phyloP scores from a whole-genome alignment of 2,113 vertebrate genomes.

The Proterorhinus semilunaris region DNA sequence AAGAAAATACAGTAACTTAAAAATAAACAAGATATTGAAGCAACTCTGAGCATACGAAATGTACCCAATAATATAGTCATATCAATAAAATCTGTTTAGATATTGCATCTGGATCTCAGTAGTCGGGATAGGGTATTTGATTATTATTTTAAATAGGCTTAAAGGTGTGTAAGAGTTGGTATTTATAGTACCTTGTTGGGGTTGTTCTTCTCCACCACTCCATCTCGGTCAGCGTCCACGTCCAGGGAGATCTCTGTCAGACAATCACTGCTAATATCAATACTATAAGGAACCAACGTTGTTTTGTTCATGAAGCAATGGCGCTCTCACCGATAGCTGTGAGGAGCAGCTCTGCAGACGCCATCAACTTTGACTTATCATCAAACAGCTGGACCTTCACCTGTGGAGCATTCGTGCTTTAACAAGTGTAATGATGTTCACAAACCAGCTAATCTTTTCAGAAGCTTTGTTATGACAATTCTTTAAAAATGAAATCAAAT shows the following conservation, averaged over 20 bases:
- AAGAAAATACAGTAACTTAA: too few relatives aligned
- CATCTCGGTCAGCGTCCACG: conserved; percentile 87
- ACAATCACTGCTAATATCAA: neutral
- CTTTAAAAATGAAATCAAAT: too few relatives aligned
- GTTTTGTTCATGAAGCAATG: neutral
- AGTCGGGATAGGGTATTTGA: too few relatives aligned
- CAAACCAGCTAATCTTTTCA: neutral
- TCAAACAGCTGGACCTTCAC: conserved; percentile 84
- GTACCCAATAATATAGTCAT: too few relatives aligned
- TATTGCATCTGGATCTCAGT: too few relatives aligned
- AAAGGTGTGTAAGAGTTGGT: too few relatives aligned
- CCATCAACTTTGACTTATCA: conserved; percentile 65
- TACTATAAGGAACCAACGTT: neutral
- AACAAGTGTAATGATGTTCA: neutral
- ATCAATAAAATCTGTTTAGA: too few relatives aligned
- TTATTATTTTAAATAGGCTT: too few relatives aligned
- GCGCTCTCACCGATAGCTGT: conserved; percentile 85
- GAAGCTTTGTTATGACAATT: neutral
- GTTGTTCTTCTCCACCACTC: conserved; percentile 87
- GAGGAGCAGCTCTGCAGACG: conserved; percentile 83
- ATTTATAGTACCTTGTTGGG: conserved; percentile 81
- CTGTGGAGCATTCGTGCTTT: conserved; percentile 37
- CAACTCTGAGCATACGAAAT: too few relatives aligned
- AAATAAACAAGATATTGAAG: too few relatives aligned
- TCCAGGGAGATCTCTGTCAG: conserved; percentile 89